Conservation (phyloP, 1,140 invertebrate species). For the Nebria ingens region DNA sequence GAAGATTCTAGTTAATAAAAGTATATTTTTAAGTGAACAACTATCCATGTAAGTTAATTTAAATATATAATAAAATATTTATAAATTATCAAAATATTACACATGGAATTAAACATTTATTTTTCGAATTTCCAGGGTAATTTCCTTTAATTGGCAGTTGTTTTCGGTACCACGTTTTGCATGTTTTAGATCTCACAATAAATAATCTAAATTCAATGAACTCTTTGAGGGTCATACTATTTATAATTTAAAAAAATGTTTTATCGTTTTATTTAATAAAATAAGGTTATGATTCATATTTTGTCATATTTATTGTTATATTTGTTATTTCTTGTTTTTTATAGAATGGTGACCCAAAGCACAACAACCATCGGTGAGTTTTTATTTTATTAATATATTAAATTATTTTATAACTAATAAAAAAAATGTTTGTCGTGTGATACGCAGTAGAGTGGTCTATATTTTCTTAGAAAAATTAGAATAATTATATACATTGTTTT, state of each 20-base stretch:
- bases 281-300: background rate
- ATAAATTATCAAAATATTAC: too few relatives aligned
- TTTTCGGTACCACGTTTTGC: background rate
- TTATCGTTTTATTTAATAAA: background rate
- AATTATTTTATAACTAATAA: too few relatives aligned
- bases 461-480: background rate
- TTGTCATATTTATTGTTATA: background rate
- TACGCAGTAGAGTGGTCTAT: background rate
- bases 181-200: background rate
- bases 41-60: background rate
- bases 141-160: background rate
- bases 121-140: background rate
- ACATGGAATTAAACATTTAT: too few relatives aligned
- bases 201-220: background rate
- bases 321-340: background rate
- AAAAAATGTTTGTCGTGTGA: background rate
- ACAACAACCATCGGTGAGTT: background rate
- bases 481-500: background rate
- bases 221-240: background rate
- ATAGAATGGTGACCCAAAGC: background rate
- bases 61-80: background rate
- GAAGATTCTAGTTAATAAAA: background rate
- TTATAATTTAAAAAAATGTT: background rate
- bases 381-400: too few relatives aligned
- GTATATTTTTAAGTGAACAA: background rate